A percentile compares a stretch with the other conserved stretches of the same genome.
Evolutionary conservation across 2,113 vertebrate genomes (phyloP).

Genomic region (Eira barbara): DNA sequence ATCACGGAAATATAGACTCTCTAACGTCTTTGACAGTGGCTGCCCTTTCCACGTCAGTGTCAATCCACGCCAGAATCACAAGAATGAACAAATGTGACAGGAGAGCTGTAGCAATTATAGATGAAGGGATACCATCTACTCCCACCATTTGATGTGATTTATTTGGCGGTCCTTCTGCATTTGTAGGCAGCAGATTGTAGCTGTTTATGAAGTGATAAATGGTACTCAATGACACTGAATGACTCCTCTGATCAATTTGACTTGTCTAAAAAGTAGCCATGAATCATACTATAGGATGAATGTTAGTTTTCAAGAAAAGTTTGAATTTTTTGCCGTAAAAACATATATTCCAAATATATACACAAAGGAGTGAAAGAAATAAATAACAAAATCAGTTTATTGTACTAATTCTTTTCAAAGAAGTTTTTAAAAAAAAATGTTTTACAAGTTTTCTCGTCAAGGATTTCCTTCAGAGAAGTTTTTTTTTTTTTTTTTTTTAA

Average conservation of each 20-base stretch:
- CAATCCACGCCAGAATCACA: conserved; percentile 84
- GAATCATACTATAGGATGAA: conserved; percentile 82
- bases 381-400: background rate
- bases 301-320: conserved; percentile 76
- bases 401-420: background rate
- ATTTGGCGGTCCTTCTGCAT: conserved; percentile 87
- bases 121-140: conserved; percentile 89
- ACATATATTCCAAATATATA: background rate
- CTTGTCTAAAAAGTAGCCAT: conserved; percentile 84
- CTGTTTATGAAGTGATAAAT: conserved; percentile 90
- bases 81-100: conserved; percentile 87
- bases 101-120: conserved; percentile 92
- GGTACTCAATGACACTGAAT: conserved; percentile 90
- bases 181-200: conserved; percentile 85
- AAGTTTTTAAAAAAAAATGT: background rate
- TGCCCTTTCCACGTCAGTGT: conserved; percentile 87
- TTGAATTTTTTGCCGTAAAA: conserved; percentile 59
- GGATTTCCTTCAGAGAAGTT: background rate
- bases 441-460: conserved; percentile 35
- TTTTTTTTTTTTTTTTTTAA: conserved; percentile 44
- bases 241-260: conserved; percentile 94
- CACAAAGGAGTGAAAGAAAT: background rate
- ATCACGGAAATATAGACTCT: conserved; percentile 80
- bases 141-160: conserved; percentile 93
- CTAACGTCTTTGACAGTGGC: conserved; percentile 84